phyloP scores from a whole-genome alignment of 2,888 invertebrate genomes.

The Aquatica leii region DNA sequence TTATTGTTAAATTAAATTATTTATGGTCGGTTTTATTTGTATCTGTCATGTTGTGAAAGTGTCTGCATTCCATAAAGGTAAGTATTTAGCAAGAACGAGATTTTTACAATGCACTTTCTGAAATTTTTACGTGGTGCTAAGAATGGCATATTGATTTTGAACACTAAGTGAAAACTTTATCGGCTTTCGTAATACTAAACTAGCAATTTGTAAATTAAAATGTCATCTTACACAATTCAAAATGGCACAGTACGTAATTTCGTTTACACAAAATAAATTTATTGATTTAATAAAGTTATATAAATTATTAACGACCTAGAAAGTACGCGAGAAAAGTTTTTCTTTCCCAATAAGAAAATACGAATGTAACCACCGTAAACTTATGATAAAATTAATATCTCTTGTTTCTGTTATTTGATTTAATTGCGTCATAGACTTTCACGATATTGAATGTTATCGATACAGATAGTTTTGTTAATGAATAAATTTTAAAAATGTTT shows the following conservation, averaged over 20 bases:
- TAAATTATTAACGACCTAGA: background rate
- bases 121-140: background rate
- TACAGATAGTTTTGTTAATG: slow-evolving; percentile 18
- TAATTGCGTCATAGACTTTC: slow-evolving; percentile 32
- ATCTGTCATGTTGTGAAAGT: slow-evolving; percentile 3
- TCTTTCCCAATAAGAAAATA: background rate
- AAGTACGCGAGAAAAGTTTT: background rate
- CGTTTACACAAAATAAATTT: background rate
- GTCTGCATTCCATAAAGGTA: slow-evolving; percentile 4
- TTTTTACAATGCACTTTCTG: background rate
- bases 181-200: too few relatives aligned
- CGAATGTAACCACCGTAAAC: slow-evolving; percentile 14
- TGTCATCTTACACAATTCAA: slow-evolving; percentile 3
- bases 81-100: background rate
- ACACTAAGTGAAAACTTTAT: too few relatives aligned
- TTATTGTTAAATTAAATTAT: background rate
- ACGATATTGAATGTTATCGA: slow-evolving; percentile 24
- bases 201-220: background rate
- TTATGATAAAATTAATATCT: slow-evolving; percentile 11
- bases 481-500: slow-evolving; percentile 20
- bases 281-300: slow-evolving; percentile 2
- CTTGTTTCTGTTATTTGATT: slow-evolving; percentile 22
- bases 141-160: too few relatives aligned
- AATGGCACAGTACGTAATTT: background rate
- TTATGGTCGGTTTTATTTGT: too few relatives aligned